These are phyloP conservation scores for Melieria picta DNA, from an alignment of 2,888 invertebrate genomes.

Conservation along the genomic window DNA sequence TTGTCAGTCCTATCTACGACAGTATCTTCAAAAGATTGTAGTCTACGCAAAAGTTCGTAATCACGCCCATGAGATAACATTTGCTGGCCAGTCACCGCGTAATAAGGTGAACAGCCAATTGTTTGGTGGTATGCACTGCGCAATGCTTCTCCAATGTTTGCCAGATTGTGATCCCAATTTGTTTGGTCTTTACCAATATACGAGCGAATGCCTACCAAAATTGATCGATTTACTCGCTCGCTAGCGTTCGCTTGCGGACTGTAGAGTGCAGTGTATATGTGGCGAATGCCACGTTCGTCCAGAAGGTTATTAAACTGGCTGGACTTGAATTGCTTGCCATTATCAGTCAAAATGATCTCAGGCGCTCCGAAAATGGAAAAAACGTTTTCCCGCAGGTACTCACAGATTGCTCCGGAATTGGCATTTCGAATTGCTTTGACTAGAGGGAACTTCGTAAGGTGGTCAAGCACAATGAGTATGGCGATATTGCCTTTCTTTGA, in stretches of 20 bases:
- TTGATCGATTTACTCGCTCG: conserved; percentile 23
- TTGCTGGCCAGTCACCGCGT: no score
- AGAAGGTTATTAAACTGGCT: conserved; percentile 30
- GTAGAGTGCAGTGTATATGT: conserved; percentile 36
- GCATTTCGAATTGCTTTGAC: not conserved
- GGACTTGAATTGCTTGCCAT: conserved; percentile 36
- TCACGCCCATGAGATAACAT: no score
- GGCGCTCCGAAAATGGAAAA: conserved; percentile 34
- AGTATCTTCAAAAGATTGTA: no score
- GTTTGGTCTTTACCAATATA: conserved; percentile 1
- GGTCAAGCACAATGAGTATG: conserved; percentile 35
- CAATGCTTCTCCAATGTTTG: no score
- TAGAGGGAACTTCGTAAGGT: conserved; percentile 36
- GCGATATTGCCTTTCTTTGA: conserved; percentile 36
- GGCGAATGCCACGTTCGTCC: conserved; percentile 28
- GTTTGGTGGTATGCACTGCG: no score
- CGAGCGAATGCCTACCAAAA: no score
- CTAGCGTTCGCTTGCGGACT: conserved; percentile 37
- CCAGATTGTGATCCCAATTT: no score
- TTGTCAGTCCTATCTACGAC: no score
- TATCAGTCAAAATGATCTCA: conserved; percentile 31
- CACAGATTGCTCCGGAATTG: no score
- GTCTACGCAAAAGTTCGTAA: no score
- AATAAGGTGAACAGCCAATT: no score
- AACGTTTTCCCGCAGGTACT: not conserved